These are phyloP conservation scores for Tuberolachnus salignus DNA, from an alignment of 2,888 invertebrate genomes.

Conservation along the genomic window DNA sequence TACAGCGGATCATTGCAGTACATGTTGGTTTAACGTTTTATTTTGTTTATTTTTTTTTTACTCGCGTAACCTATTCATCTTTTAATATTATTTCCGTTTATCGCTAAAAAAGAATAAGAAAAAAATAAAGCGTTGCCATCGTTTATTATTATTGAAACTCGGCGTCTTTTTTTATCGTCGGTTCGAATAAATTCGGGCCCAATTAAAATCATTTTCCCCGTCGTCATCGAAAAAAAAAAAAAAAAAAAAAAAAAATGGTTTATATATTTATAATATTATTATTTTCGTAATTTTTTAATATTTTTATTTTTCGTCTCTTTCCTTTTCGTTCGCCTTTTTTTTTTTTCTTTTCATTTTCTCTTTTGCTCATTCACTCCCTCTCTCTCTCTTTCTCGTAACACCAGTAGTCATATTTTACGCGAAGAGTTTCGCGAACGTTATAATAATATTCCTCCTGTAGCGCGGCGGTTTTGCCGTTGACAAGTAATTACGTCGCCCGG, in stretches of 20 bases:
- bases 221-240: constrained; percentile 17
- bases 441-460: background rate
- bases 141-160: too few species aligned
- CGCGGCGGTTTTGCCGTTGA: constrained; percentile 54
- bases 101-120: background rate
- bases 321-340: background rate
- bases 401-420: constrained; percentile 15
- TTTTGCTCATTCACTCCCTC: too few species aligned
- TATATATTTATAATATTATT: too few species aligned
- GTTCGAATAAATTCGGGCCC: constrained; percentile 30
- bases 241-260: too few species aligned
- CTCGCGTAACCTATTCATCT: background rate
- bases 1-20: too few species aligned
- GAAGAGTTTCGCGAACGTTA: constrained; percentile 30
- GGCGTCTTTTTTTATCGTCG: background rate
- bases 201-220: constrained; percentile 42
- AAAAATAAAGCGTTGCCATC: background rate
- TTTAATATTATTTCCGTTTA: background rate
- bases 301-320: constrained; percentile 22
- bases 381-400: constrained; percentile 31
- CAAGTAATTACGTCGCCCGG: constrained; percentile 55
- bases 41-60: too few species aligned
- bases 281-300: too few species aligned
- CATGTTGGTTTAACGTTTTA: too few species aligned
- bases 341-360: too few species aligned